Evolutionary conservation across 2,888 invertebrate species (phyloP), one percentile per base, ranked within the genome.

Genomic region (Dysmachus trigonus): DNA sequence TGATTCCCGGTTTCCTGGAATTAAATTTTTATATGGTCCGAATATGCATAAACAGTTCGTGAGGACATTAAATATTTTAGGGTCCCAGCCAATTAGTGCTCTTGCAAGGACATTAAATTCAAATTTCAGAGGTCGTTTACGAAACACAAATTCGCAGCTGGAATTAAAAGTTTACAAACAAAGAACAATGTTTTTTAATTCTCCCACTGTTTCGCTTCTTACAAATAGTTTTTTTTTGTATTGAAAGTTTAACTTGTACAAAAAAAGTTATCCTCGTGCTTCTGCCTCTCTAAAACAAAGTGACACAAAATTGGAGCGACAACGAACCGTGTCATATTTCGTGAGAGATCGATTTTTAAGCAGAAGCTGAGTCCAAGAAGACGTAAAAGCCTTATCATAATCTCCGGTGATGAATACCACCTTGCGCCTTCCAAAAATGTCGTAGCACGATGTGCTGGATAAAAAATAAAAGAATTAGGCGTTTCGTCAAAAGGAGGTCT

Each of bases 271-370:
- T 77, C 77, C 76, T 47, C 22, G 47, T 77, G 77, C 47, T 22
- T 13, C 8, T 77, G 77, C 47, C 27, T 13, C 8, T 47, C 38
- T 22, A 27, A 77, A 47, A 35, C 47, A 47, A 51, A 77, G 76
- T 76, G 47, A 77, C 41, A 77, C n/a, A 47, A 77, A 77, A 47
- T 77, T 62, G 15, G 22, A 22, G 77, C 47, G 47, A 77, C 77
- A n/a, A 13, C 18, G 22, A 77, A 77, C 6, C 77, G 77, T 77
- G 77, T 77, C 77, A 47, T 22, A 41, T 77, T 77, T 77, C 77
- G 77, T 47, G 15, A 38, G 47, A 77, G 41, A 77, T 22, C 77
- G 10, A 62, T 62, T 62, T 62, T 62, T 62, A 62, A 27, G 27
- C 62, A 62, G 62, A 62, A 62, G 7, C 15, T 51, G 51, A n/a